Evolutionary conservation across 2,888 invertebrate species (phyloP).

Genomic region (Caenorhabditis angaria): DNA sequence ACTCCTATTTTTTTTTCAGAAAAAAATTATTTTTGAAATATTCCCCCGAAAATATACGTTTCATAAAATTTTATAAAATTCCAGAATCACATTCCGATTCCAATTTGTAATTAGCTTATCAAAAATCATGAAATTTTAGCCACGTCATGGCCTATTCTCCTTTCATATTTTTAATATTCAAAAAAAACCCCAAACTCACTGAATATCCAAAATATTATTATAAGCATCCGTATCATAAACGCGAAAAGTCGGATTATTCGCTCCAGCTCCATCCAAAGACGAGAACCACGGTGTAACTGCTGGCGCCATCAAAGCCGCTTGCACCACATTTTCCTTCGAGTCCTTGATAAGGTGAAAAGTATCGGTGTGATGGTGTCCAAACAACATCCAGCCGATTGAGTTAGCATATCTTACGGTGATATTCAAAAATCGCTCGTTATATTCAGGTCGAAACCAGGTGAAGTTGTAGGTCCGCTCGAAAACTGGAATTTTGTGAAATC

Average conservation of each 20-base stretch:
- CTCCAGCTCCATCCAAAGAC: conserved; percentile 72
- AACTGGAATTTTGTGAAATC: conserved; percentile 33
- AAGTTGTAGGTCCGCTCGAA: conserved; percentile 71
- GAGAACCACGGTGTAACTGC: conserved; percentile 87
- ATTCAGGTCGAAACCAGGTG: conserved; percentile 72
- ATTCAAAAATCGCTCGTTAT: conserved; percentile 71
- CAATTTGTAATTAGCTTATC: too few species aligned
- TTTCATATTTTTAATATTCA: too few species aligned
- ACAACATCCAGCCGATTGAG: conserved; percentile 73
- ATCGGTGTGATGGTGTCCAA: conserved; percentile 73
- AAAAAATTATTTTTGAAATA: too few species aligned
- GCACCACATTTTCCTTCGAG: conserved; percentile 70
- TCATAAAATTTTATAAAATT: neutral
- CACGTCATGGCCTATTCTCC: too few species aligned
- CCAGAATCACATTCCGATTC: too few species aligned
- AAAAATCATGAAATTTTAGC: too few species aligned
- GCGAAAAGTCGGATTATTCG: conserved; percentile 69
- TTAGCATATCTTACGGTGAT: conserved; percentile 70
- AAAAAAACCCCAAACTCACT: conserved; percentile 23
- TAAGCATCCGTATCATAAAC: conserved; percentile 53
- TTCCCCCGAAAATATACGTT: too few species aligned
- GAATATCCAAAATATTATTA: conserved; percentile 52
- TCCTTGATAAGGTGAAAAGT: conserved; percentile 71
- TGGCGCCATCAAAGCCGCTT: conserved; percentile 83
- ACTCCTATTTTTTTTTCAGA: too few species aligned